Base-by-base conservation (phyloP, 2,113 vertebrate genomes). In the Amphiprion percula region DNA sequence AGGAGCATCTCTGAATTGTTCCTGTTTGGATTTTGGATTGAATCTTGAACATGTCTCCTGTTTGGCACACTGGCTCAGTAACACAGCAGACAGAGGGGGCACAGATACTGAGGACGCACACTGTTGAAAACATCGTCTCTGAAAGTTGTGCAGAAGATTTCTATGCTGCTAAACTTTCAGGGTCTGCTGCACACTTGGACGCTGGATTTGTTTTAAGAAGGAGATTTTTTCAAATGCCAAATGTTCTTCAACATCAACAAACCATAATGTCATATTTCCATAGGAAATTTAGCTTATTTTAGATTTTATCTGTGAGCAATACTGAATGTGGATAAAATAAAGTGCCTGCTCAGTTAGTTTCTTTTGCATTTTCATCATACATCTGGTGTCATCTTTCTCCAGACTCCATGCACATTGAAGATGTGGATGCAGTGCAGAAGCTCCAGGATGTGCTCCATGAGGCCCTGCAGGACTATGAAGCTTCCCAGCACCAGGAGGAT, bases 401-500 rank as follows among this genome's bases (percentile, higher is more conserved):
- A 99, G 98, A 99, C 89, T 99, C 98, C 74, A 99, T 99, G 98
- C 98, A 99, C 93, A 99, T 99, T 96, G 98, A 99, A 92, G 98
- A 99, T 3, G 97, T 98, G 53, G 98, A 99, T 75, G 98, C 98
- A 0, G 98, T 99, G 63, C 98, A 99, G 94, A 99, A 99, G 91
- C 97, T 99, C 82, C 98, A 99, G 94, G 98, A 99, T 0, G 98
- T 99, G 87, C 95, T 99, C 68, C 98, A 99, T 0, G 98, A 99
- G 95, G 98, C 98, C 61, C 96, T 99, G 91, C 98, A 99, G 94
- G 98, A 99, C 95, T 99, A 97, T 0, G 98, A 99, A 92, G 96
- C 97, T 0, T 95, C 96, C 62, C 98, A 99, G 92, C 98, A 99
- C 88, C 94, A 96, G 89, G 98, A 99, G 88, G 98, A 99, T 86